Evolutionary conservation across 2,888 invertebrate genomes (phyloP).

Genomic region (Leptopilina drosophilae): DNA sequence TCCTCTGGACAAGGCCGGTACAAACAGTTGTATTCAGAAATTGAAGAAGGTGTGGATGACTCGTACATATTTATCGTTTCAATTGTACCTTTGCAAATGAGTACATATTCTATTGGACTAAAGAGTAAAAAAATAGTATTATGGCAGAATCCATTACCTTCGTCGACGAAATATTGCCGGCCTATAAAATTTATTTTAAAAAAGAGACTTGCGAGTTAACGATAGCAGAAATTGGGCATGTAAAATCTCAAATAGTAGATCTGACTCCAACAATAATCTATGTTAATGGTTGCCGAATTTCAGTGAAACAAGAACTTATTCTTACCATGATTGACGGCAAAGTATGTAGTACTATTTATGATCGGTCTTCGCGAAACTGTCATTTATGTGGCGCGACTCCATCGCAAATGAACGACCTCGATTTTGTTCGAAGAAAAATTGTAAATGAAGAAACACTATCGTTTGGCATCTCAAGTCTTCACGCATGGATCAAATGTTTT

Average conservation of each 20-base stretch:
- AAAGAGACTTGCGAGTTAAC: background rate
- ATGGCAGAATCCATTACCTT: slow-evolving; percentile 2
- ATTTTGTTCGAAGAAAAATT: background rate
- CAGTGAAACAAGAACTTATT: background rate
- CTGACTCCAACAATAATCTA: background rate
- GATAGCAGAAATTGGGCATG: background rate
- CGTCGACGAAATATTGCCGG: background rate
- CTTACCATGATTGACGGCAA: background rate
- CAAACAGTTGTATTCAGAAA: background rate
- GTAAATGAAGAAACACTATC: background rate
- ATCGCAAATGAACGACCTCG: background rate
- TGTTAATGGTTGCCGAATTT: background rate
- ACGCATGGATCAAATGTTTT: too few species aligned
- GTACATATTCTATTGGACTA: background rate
- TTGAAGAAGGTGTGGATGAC: background rate
- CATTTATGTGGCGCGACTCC: background rate
- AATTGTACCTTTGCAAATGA: slow-evolving; percentile 2
- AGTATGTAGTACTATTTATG: background rate
- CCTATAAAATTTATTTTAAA: background rate
- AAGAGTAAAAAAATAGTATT: background rate
- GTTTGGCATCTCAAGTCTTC: background rate
- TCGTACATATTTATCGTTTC: background rate
- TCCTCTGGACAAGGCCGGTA: background rate
- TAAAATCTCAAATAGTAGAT: background rate
- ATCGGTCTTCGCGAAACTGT: background rate